These are phyloP conservation scores for Holotrichia oblita DNA, from an alignment of 1,140 invertebrate genomes.

Conservation along the genomic window DNA sequence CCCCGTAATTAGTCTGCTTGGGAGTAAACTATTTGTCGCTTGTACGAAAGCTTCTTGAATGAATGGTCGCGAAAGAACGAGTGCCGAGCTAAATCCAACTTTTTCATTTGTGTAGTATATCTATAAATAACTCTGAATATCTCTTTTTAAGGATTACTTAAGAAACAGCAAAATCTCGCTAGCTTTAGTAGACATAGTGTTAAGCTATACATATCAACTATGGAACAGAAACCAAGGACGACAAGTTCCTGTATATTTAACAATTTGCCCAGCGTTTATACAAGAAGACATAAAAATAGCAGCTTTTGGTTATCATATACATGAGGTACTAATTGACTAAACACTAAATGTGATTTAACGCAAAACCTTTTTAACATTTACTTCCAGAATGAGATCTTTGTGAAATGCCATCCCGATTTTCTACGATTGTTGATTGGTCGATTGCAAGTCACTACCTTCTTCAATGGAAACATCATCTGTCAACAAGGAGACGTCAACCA, in stretches of 20 bases:
- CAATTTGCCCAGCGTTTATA: slow-evolving; percentile 56
- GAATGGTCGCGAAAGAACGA: no score
- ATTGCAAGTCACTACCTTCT: slow-evolving; percentile 58
- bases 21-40: no score
- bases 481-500: slow-evolving; percentile 61
- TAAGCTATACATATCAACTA: slow-evolving; percentile 59
- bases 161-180: slow-evolving; percentile 61
- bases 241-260: slow-evolving; percentile 59
- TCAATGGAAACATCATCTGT: slow-evolving; percentile 60
- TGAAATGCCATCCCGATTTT: slow-evolving; percentile 60
- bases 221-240: slow-evolving; percentile 59
- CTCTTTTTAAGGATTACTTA: slow-evolving; percentile 56
- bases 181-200: slow-evolving; percentile 54
- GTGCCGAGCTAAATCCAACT: no score
- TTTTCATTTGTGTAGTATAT: no score
- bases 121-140: not conserved
- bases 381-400: slow-evolving; percentile 58
- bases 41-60: no score
- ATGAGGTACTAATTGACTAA: slow-evolving; percentile 38
- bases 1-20: no score
- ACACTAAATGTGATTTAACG: not conserved
- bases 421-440: slow-evolving; percentile 60
- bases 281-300: slow-evolving; percentile 56
- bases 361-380: not conserved
- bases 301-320: slow-evolving; percentile 48